Base-by-base conservation (phyloP, 1,140 invertebrate species). In the Zaprionus taronus region DNA sequence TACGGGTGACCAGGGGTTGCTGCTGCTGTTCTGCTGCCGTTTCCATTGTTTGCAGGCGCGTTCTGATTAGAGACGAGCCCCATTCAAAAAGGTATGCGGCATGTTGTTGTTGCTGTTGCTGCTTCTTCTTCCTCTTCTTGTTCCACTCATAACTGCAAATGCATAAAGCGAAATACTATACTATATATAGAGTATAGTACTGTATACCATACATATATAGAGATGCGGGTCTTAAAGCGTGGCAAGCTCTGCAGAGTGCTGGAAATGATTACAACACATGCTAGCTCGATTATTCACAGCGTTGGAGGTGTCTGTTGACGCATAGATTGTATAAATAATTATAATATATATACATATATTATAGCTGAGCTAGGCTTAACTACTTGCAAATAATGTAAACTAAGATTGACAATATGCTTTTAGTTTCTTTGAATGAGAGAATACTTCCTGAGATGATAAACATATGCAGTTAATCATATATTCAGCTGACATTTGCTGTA, bases 1-100 rank as follows among this genome's bases (percentile, higher is more conserved):
- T 34, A 9, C 3, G 31, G 34, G 38, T 60, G 44, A 28, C 20
- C 41, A 44, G 38, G 63, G 55, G 36, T 41, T 55, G 28, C 17
- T 22, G 56, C 31, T 60, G 53, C 51, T 49, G 47, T 53, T 31
- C 56, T 66, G 58, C 57, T 63, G 68, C 57, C 57, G 61, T 65
- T 71, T 55, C 81, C 84, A 89, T 89, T 89, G 84, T 89, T 89
- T 89, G 84, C 84, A 89, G 84, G 81, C 85, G 84, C 85, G 81
- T 69, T 84, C 81, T 89, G 84, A 89, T 89, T 89, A 89, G 84
- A 89, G 77, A 80, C 73, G 68, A 76, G 77, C 69, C 61, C 68
- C 73, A 76, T 76, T 76, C 68, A 76, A 76, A 76, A 76, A 75
- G 72, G 72, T 75, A 75, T 71, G 34, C 67, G 36, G 51, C 38